Conservation (phyloP, 2,113 vertebrate genomes). For the Daboia siamensis region DNA sequence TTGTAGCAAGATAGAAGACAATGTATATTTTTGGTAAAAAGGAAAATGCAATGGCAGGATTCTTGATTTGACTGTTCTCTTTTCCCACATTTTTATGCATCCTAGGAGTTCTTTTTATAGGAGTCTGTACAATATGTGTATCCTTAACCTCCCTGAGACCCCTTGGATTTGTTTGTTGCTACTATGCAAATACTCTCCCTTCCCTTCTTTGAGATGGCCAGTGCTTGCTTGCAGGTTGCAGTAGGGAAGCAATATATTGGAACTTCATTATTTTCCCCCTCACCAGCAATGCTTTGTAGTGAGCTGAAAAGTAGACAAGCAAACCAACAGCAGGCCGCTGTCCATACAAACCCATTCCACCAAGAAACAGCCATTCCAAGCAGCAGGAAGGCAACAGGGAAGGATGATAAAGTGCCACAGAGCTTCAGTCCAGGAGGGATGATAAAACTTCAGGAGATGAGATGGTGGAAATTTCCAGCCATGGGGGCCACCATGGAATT, state of each 20-base stretch:
- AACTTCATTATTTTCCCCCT: not conserved
- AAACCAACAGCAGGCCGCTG: not conserved
- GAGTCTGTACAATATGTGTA: not conserved
- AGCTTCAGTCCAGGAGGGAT: not conserved
- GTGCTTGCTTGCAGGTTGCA: not conserved
- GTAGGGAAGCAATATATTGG: not conserved
- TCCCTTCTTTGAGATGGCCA: not conserved
- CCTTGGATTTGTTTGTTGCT: not conserved
- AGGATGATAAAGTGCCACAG: not conserved
- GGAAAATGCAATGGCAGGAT: not conserved
- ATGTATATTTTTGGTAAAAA: not conserved
- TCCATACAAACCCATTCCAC: not conserved
- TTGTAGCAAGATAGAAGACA: not conserved
- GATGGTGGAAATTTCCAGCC: not conserved
- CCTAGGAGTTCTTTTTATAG: not conserved
- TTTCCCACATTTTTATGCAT: not conserved
- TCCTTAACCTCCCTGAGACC: not conserved
- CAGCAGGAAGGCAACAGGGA: not conserved
- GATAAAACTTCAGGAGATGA: not conserved
- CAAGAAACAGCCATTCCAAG: not conserved
- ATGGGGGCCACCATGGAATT: not conserved
- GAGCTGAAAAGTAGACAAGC: not conserved
- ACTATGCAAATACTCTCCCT: not conserved
- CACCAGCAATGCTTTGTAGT: not conserved
- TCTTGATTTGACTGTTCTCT: not conserved